A percentile compares a stretch with the other conserved stretches of the same genome.
Evolutionary conservation across 2,113 vertebrate species (phyloP).

Genomic region (Pao palembangensis): DNA sequence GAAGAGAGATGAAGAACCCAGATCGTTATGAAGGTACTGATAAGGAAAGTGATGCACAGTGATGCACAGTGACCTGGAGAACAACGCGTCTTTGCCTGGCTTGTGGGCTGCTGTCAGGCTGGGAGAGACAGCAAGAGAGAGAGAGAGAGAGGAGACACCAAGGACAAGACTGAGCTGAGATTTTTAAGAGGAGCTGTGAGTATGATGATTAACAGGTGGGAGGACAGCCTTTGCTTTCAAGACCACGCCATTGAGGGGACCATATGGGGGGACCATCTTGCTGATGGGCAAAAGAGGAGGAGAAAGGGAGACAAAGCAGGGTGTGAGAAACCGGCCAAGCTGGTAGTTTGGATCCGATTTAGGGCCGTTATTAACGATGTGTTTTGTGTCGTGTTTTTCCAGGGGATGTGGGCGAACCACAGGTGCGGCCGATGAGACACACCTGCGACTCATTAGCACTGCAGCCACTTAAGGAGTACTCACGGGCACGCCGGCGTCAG

Average conservation of each 20-base stretch:
- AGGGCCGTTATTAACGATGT: too few relatives aligned
- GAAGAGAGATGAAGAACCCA: conserved; percentile 28
- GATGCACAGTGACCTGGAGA: conserved; percentile 59
- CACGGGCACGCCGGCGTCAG: too few relatives aligned
- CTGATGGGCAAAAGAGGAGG: too few relatives aligned
- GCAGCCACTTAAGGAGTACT: too few relatives aligned
- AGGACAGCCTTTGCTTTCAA: conserved; percentile 53
- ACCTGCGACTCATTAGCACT: too few relatives aligned
- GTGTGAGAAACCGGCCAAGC: too few relatives aligned
- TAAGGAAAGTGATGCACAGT: conserved; percentile 41
- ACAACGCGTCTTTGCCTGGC: conserved; percentile 32
- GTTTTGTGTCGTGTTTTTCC: too few relatives aligned
- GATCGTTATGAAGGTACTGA: conserved; percentile 33
- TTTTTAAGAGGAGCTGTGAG: conserved; percentile 45
- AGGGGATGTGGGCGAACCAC: too few relatives aligned
- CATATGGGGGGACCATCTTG: too few relatives aligned
- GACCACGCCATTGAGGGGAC: conserved; percentile 32
- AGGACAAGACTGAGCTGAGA: conserved; percentile 45
- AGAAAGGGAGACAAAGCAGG: too few relatives aligned
- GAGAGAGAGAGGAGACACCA: conserved; percentile 38
- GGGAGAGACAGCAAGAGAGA: conserved; percentile 12
- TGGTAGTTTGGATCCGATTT: too few relatives aligned
- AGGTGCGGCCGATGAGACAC: too few relatives aligned
- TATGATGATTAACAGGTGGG: conserved; percentile 52
- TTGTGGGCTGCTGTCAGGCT: conserved; percentile 53